These are phyloP conservation scores for Neoaliturus tenellus DNA, from an alignment of 2,888 invertebrate species.

Conservation along the genomic window DNA sequence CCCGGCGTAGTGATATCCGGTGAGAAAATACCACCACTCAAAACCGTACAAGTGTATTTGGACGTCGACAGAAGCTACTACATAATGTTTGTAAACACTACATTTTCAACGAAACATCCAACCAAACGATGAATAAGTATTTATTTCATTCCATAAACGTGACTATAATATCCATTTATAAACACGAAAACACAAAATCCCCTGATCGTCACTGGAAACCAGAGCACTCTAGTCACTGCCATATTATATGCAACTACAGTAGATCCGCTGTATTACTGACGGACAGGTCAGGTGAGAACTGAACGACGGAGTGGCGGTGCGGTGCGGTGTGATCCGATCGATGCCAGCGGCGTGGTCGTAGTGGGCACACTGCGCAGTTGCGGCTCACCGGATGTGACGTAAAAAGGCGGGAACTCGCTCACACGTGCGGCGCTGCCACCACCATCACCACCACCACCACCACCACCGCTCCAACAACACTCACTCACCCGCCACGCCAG, in stretches of 20 bases:
- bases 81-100: too few relatives aligned
- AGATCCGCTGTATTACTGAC: neutral
- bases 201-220: neutral
- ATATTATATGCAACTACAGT: neutral
- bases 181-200: neutral
- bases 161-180: neutral
- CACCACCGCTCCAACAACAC: neutral
- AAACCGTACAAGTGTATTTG: too few relatives aligned
- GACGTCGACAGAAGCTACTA: too few relatives aligned
- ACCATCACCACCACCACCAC: neutral
- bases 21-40: neutral
- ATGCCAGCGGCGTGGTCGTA: constrained; percentile 27
- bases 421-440: constrained; percentile 5
- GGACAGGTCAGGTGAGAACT: neutral
- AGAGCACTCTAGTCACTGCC: neutral
- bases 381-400: constrained; percentile 43
- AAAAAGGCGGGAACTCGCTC: constrained; percentile 38
- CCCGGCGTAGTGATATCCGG: neutral
- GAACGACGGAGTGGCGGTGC: neutral
- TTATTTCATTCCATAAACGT: neutral
- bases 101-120: neutral
- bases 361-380: constrained; percentile 42
- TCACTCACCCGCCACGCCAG: neutral
- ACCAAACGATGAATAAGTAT: neutral
- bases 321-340: neutral